Evolutionary conservation across 2,888 invertebrate species (phyloP).

Genomic region (Crossocerus cetratus): DNA sequence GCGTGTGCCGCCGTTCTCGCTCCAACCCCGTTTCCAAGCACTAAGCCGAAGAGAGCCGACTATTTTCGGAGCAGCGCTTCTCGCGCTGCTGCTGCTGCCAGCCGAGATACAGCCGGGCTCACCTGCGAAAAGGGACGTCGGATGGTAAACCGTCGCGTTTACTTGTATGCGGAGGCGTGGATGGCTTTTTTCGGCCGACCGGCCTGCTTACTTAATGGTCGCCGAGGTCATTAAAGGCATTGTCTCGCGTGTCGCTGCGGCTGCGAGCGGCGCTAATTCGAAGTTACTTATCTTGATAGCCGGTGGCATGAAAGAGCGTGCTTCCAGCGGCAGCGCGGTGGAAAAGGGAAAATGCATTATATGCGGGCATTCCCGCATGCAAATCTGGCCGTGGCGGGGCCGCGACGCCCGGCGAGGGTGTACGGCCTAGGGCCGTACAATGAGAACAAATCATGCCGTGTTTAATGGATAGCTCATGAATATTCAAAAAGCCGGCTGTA

Average conservation of each 20-base stretch:
- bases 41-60: constrained; percentile 13
- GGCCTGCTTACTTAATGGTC: constrained; percentile 21
- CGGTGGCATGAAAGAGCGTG: constrained; percentile 1
- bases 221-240: constrained; percentile 25
- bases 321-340: not conserved
- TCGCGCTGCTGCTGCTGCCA: constrained; percentile 23
- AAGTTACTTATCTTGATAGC: not conserved
- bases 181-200: constrained; percentile 24
- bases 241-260: constrained; percentile 9
- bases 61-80: constrained; percentile 41
- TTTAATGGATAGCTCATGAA: constrained; percentile 45
- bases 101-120: constrained; percentile 22
- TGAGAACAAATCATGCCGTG: constrained; percentile 40
- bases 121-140: not conserved
- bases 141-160: too few relatives aligned
- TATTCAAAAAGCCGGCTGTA: constrained; percentile 39
- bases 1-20: not conserved
- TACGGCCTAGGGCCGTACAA: constrained; percentile 6
- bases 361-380: not conserved
- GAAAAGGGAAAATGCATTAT: constrained; percentile 1
- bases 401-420: constrained; percentile 7
- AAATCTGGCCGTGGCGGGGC: constrained; percentile 18
- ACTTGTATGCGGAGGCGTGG: too few relatives aligned
- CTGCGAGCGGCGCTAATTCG: not conserved
- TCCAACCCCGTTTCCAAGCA: not conserved